Conservation (phyloP, 2,113 vertebrate genomes). For the Rynchops niger region DNA sequence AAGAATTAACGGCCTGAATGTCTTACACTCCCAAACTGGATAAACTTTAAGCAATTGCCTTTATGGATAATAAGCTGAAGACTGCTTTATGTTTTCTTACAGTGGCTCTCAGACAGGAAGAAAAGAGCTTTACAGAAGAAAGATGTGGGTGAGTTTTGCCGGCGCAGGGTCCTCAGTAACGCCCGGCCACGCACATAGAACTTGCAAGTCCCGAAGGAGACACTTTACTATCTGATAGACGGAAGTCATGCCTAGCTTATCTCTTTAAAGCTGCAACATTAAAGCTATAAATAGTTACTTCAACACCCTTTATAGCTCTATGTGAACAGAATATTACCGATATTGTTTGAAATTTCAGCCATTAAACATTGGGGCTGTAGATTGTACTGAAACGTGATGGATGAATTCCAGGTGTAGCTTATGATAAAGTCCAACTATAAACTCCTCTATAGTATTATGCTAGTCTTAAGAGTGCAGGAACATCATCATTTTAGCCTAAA, state of each 20-base stretch:
- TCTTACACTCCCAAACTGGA: background rate
- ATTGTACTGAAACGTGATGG: background rate
- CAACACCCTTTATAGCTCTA: background rate
- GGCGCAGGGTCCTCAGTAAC: accelerated
- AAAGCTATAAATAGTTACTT: background rate
- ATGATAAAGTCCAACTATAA: background rate
- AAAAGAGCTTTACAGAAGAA: constrained; percentile 93
- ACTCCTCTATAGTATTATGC: background rate
- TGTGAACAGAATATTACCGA: background rate
- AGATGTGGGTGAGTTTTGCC: constrained; percentile 87
- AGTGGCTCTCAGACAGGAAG: constrained; percentile 97
- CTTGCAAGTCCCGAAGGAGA: background rate
- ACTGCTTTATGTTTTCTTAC: background rate
- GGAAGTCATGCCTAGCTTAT: background rate
- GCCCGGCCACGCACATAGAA: accelerated
- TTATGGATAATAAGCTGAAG: background rate
- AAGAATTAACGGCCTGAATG: accelerated
- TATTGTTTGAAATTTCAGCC: background rate
- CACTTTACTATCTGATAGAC: background rate
- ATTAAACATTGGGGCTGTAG: background rate
- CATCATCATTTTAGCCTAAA: background rate
- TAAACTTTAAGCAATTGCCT: background rate
- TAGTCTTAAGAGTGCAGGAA: background rate
- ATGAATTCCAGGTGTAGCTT: background rate
- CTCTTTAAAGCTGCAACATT: background rate